Percentiles rank a stretch among this genome's conserved stretches.
These are phyloP conservation scores for Mus pahari DNA, from an alignment of 2,113 vertebrate genomes.

Conservation along the genomic window DNA sequence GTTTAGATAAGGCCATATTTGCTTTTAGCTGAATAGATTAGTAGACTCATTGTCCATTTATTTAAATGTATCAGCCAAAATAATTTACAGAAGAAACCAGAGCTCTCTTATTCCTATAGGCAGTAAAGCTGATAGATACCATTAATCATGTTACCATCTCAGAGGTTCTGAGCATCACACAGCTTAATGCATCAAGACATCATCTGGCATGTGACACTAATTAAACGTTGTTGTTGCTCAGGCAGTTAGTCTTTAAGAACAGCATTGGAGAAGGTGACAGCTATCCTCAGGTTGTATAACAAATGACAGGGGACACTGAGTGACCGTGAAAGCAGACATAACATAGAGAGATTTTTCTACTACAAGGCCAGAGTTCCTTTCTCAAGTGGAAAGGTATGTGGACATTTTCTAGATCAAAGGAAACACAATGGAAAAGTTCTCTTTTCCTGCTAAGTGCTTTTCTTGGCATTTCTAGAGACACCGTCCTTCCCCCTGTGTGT, in stretches of 20 bases:
- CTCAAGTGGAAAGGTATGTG: neutral
- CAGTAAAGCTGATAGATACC: neutral
- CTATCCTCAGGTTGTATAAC: neutral
- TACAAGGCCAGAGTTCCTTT: neutral
- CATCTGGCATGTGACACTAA: neutral
- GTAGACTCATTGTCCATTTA: neutral
- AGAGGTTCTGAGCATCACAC: slow-evolving; percentile 17
- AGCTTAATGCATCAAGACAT: neutral
- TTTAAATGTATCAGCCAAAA: slow-evolving; percentile 10
- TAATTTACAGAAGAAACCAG: neutral
- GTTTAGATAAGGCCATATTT: neutral
- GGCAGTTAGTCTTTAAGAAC: neutral
- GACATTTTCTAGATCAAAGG: neutral
- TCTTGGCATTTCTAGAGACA: neutral
- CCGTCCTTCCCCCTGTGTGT: neutral
- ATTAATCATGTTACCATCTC: neutral
- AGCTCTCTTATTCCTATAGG: neutral
- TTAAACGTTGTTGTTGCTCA: neutral
- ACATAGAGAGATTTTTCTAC: neutral
- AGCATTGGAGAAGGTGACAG: neutral
- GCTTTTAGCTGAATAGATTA: neutral
- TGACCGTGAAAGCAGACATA: slow-evolving; percentile 1
- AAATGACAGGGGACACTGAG: neutral
- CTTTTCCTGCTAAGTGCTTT: slow-evolving; percentile 6
- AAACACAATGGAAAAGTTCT: neutral